Base-by-base conservation (phyloP, 2,888 invertebrate species). In the Cheilosia pagana region DNA sequence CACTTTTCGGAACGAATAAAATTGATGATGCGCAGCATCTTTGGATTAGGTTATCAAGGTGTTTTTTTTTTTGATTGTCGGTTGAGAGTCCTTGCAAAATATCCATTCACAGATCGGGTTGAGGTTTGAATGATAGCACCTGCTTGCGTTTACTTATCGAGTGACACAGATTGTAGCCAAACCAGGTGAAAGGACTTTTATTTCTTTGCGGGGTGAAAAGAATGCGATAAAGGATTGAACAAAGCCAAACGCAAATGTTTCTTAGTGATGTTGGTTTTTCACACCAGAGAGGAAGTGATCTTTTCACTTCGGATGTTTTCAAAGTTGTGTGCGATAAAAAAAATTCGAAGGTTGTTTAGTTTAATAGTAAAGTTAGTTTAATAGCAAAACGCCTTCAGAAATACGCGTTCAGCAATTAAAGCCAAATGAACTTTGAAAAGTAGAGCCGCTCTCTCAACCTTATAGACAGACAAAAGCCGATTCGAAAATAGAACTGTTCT, bases 61-160 rank as follows among this genome's bases (percentile, higher is more conserved):
- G 35, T 16, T 25, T 31, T 62, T 23, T 28, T 60, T 10, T 23
- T 62, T 23, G 16, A 52, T 10, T 19, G 48, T 59, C n/a, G 19
- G 25, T 41, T 48, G 45, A 68, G 63, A 48, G 63, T 52, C 45
- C 48, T 67, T 78, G 39, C 50, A 21, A 81, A 59, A 50, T 45
- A 19, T 67, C 55, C 60, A 35, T 81, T 53, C 59, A 6, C 19
- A 3, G 8, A 19, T 10, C 8, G 43, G 35, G n/a, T n/a, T n/a
- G n/a, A 81, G 48, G 55, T 60, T 43, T 60, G 35, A 41, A 50
- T 70, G 31, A 48, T 14, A 76, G 59, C 82, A 82, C 82, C 82
- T 82, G 82, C 82, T 48, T 72, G 45, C 19, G 59, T 31, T 21
- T 28, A 55, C 28, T 28, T 81, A 57, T 75, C 19, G 63, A 31